phyloP scores from a whole-genome alignment of 2,113 vertebrate genomes.

The Diadophis punctatus region DNA sequence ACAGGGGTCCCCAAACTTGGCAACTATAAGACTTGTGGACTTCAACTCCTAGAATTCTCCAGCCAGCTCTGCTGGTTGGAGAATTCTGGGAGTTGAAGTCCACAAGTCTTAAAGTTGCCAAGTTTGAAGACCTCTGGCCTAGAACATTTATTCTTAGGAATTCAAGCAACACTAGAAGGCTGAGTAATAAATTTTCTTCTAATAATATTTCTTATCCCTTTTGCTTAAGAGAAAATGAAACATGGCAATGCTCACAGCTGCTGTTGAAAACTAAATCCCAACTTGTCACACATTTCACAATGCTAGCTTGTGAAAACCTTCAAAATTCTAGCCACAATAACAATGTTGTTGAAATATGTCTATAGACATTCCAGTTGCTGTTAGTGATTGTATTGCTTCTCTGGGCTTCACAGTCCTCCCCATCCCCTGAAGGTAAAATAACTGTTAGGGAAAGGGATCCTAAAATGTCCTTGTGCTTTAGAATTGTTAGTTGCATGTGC shows the following conservation, averaged over 20 bases:
- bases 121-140: no score
- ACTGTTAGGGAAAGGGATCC: not conserved
- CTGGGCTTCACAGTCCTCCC: not conserved
- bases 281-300: not conserved
- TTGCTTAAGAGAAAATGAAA: not conserved
- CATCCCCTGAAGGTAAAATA: not conserved
- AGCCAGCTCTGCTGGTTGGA: no score
- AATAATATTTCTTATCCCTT: not conserved
- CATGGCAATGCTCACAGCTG: not conserved
- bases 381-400: not conserved
- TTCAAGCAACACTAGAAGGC: not conserved
- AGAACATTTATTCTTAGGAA: not conserved
- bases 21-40: no score
- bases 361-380: not conserved
- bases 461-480: not conserved
- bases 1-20: no score
- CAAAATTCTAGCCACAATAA: not conserved
- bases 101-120: no score
- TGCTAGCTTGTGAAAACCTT: not conserved
- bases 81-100: no score
- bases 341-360: not conserved
- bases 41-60: no score
- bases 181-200: not conserved
- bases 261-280: not conserved
- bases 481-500: not conserved